These are phyloP conservation scores for Mastomys coucha DNA, from an alignment of 2,113 vertebrate species.

Conservation along the genomic window DNA sequence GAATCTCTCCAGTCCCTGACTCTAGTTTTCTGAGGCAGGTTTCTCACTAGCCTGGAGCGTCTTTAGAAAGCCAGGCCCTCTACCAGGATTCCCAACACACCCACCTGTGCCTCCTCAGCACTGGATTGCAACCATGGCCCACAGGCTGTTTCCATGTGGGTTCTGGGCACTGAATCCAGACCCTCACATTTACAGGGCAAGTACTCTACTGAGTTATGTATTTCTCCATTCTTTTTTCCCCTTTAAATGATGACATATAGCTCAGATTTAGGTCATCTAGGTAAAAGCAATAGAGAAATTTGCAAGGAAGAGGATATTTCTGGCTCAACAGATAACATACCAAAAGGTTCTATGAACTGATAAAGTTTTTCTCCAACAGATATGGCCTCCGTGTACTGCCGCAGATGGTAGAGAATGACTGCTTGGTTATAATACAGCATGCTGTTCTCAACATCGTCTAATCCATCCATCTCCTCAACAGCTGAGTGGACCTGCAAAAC, in stretches of 20 bases:
- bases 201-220: not conserved
- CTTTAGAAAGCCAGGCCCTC: not conserved
- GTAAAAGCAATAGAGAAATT: not conserved
- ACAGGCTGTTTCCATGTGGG: no score
- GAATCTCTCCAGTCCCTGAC: not conserved
- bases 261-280: not conserved
- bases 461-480: conserved; percentile 96
- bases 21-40: not conserved
- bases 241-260: not conserved
- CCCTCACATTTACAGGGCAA: not conserved
- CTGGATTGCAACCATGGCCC: not conserved
- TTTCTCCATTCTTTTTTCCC: not conserved
- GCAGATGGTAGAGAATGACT: conserved; percentile 95
- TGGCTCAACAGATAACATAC: conserved; percentile 87
- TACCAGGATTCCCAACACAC: not conserved
- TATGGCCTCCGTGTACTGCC: conserved; percentile 97
- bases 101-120: not conserved
- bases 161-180: not conserved
- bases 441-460: conserved; percentile 98
- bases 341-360: conserved; percentile 98
- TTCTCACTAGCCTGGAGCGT: not conserved
- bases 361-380: conserved; percentile 97
- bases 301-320: not conserved
- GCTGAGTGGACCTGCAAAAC: conserved; percentile 93
- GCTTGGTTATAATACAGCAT: conserved; percentile 98